A percentile compares a stretch with the other conserved stretches of the same genome.
Evolutionary conservation across 2,113 vertebrate species (phyloP).

Genomic region (Cynopterus brachyotis): DNA sequence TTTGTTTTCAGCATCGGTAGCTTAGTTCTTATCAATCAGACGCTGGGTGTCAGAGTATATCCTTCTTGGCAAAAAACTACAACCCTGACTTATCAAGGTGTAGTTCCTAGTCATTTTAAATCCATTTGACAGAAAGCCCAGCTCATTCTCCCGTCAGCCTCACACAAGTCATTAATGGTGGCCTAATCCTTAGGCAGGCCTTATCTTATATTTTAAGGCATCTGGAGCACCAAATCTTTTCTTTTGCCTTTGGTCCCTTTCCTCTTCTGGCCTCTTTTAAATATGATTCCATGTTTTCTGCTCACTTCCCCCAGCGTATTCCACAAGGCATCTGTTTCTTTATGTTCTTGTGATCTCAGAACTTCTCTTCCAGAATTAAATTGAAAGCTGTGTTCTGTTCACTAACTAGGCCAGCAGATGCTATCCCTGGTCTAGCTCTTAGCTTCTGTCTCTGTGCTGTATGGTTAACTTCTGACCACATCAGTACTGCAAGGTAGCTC

Average conservation of each 20-base stretch:
- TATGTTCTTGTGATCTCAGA: slow-evolving; percentile 71
- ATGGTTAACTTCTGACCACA: slow-evolving; percentile 35
- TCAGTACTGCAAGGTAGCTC: slow-evolving; percentile 12
- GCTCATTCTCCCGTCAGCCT: background rate
- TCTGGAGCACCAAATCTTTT: background rate
- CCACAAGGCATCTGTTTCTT: slow-evolving; percentile 69
- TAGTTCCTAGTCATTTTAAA: background rate
- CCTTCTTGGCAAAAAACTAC: slow-evolving; percentile 8
- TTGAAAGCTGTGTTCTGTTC: slow-evolving; percentile 69
- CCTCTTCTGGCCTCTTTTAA: slow-evolving; percentile 60
- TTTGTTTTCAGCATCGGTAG: background rate
- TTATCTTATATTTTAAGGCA: background rate
- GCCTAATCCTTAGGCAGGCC: background rate
- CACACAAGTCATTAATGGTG: background rate
- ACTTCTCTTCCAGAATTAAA: slow-evolving; percentile 72
- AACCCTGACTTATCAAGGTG: background rate
- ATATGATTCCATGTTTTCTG: slow-evolving; percentile 48
- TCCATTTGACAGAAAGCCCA: background rate
- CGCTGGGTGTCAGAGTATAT: background rate
- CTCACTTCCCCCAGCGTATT: slow-evolving; percentile 44
- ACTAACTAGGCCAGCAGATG: slow-evolving; percentile 74
- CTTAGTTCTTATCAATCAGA: background rate
- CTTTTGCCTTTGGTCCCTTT: slow-evolving; percentile 29
- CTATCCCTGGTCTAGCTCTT: slow-evolving; percentile 37
- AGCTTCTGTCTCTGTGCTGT: slow-evolving; percentile 1